Evolutionary conservation across 2,797 vertebrate genomes (phyloP), one percentile per base, ranked within the genome.

Genomic region (Anas capensis): DNA sequence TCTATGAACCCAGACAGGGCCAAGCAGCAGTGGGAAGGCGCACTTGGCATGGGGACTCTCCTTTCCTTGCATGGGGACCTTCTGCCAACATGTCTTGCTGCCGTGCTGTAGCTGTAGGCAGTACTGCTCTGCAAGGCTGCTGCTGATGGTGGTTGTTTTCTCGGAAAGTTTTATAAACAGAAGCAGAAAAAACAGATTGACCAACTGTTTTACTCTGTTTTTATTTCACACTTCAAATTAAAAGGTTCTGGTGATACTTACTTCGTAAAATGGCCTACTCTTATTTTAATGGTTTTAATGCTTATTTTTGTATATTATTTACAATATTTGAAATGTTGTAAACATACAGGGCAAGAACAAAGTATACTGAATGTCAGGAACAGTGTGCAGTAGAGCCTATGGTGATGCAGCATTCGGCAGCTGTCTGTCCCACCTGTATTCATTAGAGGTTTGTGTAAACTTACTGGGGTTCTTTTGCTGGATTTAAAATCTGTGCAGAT

Each of bases 351-450:
- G 11, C 21, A 57, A 68, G 19, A 89, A 21, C 29, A 51, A 71
- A 46, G 18, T 20, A 4, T 33, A 4, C 0, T n/a, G 76, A 33
- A 17, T 68, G 18, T 31, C 33, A 86, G 38, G 68, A 76, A 26
- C 5, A 19, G 38, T 3, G 38, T 31, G 49, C 44, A 69, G 29
- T 20, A 40, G 27, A 61, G 10, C 3, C 17, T 46, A 1, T 21
- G 31, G 21, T 84, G 62, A 72, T 24, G 81, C 90, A 36, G 11
- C 78, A n/a, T 80, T 71, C 86, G 76, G 44, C 75, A 81, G 18
- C 3, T 80, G 9, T 56, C 27, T 87, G 0, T 49, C 23, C 48
- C 33, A 18, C 53, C 49, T 82, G 14, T 57, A 38, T 88, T 82
- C 90, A 10, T 48, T 61, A 20, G 16, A 75, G 13, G 0, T 42